Evolutionary conservation across 2,113 vertebrate genomes (phyloP), one percentile per base, ranked within the genome.

Genomic region (Dendrocopos noguchii): DNA sequence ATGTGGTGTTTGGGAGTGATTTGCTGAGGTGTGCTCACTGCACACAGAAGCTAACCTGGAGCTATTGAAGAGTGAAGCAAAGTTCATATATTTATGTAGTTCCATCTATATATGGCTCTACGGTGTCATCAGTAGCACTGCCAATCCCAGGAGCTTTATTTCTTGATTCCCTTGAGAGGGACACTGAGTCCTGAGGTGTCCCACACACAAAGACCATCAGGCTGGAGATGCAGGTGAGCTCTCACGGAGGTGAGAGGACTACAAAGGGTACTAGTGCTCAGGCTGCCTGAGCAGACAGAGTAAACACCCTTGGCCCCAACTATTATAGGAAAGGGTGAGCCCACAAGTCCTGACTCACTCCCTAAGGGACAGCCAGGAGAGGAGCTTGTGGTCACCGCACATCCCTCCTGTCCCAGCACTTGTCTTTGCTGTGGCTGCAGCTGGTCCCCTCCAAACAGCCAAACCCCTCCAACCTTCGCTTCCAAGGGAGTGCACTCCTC

Each of bases 281-380:
- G 77, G 70, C 80, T 84, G 75, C 81, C 57, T 0, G 6, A 61
- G 64, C 78, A 91, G 78, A 84, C 87, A 81, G 59, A 29, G 50
- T 84, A 95, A 96, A 94, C 87, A 89, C 50, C 34, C 71, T 81
- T 0, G 0, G 78, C 78, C 46, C 64, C 60, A 44, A 14, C 91
- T 94, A 88, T 94, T 92, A 84, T 0, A 70, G 87, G 81, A 94
- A 93, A 88, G 39, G 67, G 63, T 9, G 42, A 91, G 29, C 74
- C 74, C 91, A 89, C 87, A 61, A 16, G 65, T 79, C 74, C 84
- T 94, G 90, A 92, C 84, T 94, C 94, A 87, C 42, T 61, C 80
- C 77, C 70, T 0, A 0, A n/a, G 76, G 88, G 90, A 91, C 56
- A 56, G 9, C 15, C 57, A 24, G 68, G 83, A 74, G 63, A 82